phyloP scores from a whole-genome alignment of 2,888 invertebrate species.

The Parnassius glacialis region DNA sequence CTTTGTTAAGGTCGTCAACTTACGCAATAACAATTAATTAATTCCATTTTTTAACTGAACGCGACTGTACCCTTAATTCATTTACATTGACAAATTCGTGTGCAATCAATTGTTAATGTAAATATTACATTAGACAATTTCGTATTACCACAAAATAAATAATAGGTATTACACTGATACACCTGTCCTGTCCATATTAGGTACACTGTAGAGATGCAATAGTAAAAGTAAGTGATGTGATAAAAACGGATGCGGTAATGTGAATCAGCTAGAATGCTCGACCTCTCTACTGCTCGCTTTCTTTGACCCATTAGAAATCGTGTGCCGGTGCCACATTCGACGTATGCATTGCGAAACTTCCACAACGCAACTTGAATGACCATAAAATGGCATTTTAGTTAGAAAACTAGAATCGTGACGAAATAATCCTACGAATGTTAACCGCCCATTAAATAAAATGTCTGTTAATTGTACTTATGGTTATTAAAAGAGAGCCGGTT shows the following conservation, averaged over 20 bases:
- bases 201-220: background rate
- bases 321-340: conserved; percentile 48
- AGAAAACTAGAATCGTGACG: conserved; percentile 21
- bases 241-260: conserved; percentile 42
- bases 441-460: background rate
- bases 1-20: no score
- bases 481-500: no score
- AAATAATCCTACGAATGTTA: conserved; percentile 9
- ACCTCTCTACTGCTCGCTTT: conserved; percentile 55
- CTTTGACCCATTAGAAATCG: conserved; percentile 66
- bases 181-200: background rate
- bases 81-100: no score
- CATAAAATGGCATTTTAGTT: conserved; percentile 16
- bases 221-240: conserved; percentile 9
- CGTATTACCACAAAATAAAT: no score
- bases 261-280: conserved; percentile 48
- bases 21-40: no score
- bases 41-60: no score
- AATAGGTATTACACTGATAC: no score
- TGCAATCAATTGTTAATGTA: no score
- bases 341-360: conserved; percentile 41
- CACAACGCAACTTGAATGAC: conserved; percentile 17
- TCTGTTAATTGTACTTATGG: no score
- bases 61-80: no score
- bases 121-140: no score